phyloP scores from a whole-genome alignment of 2,888 invertebrate species.

The Enchytraeus crypticus region DNA sequence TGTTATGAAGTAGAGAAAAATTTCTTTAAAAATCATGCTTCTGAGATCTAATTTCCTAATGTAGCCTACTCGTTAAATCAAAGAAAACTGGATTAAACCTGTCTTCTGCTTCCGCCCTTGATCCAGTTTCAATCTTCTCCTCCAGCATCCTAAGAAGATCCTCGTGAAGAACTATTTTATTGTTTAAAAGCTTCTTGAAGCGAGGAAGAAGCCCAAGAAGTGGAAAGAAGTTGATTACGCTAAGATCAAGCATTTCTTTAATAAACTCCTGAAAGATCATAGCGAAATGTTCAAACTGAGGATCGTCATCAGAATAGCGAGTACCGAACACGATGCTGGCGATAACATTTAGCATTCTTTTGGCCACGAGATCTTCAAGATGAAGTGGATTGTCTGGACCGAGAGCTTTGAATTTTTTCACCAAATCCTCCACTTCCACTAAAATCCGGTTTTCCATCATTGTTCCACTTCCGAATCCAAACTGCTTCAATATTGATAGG shows the following conservation, averaged over 20 bases:
- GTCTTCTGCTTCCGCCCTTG: not conserved
- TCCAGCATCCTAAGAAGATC: not conserved
- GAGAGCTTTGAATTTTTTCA: not conserved
- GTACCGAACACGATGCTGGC: constrained; percentile 8
- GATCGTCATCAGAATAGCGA: not conserved
- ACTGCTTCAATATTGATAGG: constrained; percentile 5
- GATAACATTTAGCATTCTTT: constrained; percentile 5
- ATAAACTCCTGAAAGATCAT: not conserved
- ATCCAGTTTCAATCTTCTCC: not conserved
- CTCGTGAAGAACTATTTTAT: not conserved
- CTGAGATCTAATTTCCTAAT: no score
- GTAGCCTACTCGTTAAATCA: no score
- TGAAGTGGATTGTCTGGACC: constrained; percentile 1
- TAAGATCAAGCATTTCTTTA: not conserved
- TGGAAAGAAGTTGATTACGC: constrained; percentile 1
- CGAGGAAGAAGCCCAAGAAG: constrained; percentile 1
- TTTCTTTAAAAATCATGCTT: no score
- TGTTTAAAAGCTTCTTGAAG: not conserved
- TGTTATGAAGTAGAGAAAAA: no score
- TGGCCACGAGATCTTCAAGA: not conserved
- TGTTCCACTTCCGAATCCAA: constrained; percentile 11
- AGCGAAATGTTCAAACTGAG: not conserved
- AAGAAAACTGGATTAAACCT: no score
- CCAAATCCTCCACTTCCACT: constrained; percentile 6
- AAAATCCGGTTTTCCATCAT: constrained; percentile 8